These are phyloP conservation scores for Halcyon badia DNA, from an alignment of 2,797 vertebrate genomes.

Conservation along the genomic window DNA sequence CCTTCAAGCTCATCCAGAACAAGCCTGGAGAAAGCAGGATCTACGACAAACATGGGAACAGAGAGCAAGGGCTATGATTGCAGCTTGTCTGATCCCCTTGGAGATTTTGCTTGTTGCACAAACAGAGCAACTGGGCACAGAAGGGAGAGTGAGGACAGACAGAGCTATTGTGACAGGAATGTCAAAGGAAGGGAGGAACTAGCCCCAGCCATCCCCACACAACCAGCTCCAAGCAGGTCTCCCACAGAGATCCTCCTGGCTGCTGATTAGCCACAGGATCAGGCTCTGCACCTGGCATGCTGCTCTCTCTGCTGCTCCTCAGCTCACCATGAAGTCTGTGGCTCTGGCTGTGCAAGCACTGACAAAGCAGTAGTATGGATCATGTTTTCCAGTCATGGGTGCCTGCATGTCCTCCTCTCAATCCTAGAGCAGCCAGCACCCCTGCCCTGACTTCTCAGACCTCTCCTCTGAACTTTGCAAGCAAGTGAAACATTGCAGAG, in stretches of 20 bases:
- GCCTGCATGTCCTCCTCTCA: background rate
- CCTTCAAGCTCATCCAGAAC: background rate
- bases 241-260: background rate
- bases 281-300: background rate
- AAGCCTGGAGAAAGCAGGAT: background rate
- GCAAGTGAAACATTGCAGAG: accelerated
- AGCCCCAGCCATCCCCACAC: background rate
- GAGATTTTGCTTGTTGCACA: background rate
- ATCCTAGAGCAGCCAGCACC: background rate
- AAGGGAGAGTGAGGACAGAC: background rate
- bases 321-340: background rate
- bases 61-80: accelerated
- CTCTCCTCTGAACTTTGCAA: background rate
- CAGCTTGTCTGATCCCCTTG: background rate
- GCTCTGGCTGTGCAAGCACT: background rate
- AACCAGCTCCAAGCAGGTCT: background rate
- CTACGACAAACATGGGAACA: background rate
- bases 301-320: background rate
- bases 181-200: background rate
- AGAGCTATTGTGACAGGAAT: background rate
- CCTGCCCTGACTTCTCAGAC: background rate
- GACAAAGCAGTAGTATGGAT: background rate
- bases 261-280: background rate
- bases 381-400: background rate
- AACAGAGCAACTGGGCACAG: background rate